Percentiles rank a stretch among this genome's conserved stretches.
Conservation (phyloP, 2,888 invertebrate genomes). For the Scrobipalpa atriplicella region DNA sequence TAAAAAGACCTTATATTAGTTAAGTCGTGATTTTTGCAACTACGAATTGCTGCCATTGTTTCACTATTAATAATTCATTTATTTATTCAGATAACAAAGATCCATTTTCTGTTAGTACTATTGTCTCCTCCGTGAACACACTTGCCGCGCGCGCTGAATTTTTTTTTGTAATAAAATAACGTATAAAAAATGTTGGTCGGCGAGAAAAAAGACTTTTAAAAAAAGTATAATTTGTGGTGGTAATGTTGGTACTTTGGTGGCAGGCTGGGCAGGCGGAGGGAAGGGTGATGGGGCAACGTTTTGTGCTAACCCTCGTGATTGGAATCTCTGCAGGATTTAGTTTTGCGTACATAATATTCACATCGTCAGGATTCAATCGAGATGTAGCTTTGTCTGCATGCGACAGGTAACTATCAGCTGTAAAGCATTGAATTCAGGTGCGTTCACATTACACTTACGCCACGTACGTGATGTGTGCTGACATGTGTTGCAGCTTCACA, state of each 20-base stretch:
- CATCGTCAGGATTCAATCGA: constrained; percentile 78
- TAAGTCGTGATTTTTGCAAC: no score
- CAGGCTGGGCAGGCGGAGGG: constrained; percentile 78
- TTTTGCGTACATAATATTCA: constrained; percentile 88
- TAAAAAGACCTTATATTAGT: no score
- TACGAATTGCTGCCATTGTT: no score
- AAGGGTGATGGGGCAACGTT: constrained; percentile 85
- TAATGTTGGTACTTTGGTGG: constrained; percentile 39
- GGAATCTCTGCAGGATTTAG: constrained; percentile 90
- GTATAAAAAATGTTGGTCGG: constrained; percentile 11
- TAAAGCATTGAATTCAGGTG: no score
- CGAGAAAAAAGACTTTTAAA: constrained; percentile 17
- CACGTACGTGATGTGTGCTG: no score
- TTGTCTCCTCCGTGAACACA: constrained; percentile 42
- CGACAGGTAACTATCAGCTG: constrained; percentile 72
- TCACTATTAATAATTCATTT: constrained; percentile 22
- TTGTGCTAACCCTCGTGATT: constrained; percentile 86
- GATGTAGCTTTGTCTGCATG: constrained; percentile 70
- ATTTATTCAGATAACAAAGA: no score
- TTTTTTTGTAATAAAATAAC: background rate
- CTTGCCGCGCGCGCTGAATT: constrained; percentile 31
- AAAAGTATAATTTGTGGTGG: constrained; percentile 7
- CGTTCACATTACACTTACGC: no score
- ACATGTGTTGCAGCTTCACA: no score
- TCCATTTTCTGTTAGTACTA: no score